phyloP scores from a whole-genome alignment of 2,888 invertebrate species.

The Xestobium rufovillosum region DNA sequence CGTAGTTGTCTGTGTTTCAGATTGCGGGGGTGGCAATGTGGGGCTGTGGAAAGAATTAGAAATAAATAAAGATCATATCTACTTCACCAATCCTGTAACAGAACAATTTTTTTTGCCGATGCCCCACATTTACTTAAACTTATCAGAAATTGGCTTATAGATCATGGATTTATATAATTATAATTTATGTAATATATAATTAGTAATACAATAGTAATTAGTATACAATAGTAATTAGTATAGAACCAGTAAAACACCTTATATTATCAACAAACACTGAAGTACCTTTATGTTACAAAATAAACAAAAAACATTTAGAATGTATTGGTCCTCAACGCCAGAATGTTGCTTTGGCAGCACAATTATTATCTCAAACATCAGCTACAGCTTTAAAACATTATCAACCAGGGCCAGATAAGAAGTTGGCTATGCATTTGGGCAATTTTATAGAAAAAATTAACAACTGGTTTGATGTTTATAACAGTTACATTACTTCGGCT shows the following conservation, averaged over 20 bases:
- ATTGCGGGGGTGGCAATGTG: slow-evolving; percentile 10
- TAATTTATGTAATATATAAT: slow-evolving; percentile 11
- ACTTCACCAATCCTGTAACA: slow-evolving; percentile 10
- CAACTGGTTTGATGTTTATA: slow-evolving; percentile 23
- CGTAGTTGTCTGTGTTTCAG: slow-evolving; percentile 9
- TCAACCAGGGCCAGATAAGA: slow-evolving; percentile 12
- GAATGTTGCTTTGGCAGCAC: slow-evolving; percentile 21
- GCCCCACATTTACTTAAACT: slow-evolving; percentile 23
- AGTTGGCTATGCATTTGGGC: slow-evolving; percentile 12
- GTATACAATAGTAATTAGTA: no score
- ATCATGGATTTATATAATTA: slow-evolving; percentile 20
- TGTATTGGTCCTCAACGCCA: slow-evolving; percentile 19
- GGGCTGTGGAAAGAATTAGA: slow-evolving; percentile 9
- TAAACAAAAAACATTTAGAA: slow-evolving; percentile 15
- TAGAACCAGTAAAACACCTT: slow-evolving; percentile 1
- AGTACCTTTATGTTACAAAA: slow-evolving; percentile 17
- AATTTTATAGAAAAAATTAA: slow-evolving; percentile 21
- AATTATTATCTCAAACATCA: slow-evolving; percentile 22
- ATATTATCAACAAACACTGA: slow-evolving; percentile 12
- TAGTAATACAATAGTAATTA: no score
- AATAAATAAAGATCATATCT: no score
- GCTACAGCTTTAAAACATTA: slow-evolving; percentile 21
- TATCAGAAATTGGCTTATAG: slow-evolving; percentile 23
- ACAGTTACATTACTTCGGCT: slow-evolving; percentile 11
- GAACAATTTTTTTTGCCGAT: slow-evolving; percentile 24